Evolutionary conservation across 2,113 vertebrate genomes (phyloP).

Genomic region (Mormyrus iriodes): DNA sequence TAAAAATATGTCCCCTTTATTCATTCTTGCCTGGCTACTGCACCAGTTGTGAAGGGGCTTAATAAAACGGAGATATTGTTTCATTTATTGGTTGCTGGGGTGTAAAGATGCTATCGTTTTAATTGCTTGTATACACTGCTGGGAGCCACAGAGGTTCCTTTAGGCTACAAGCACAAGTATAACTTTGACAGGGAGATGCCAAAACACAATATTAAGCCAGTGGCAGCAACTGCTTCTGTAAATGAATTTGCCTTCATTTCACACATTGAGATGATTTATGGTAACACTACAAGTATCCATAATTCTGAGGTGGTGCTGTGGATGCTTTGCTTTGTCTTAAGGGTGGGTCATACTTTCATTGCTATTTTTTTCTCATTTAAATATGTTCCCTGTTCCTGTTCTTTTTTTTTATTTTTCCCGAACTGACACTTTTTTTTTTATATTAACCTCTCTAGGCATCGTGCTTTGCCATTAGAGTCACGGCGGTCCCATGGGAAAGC

Average conservation of each 20-base stretch:
- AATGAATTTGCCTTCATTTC: constrained; percentile 54
- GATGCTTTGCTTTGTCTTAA: background rate
- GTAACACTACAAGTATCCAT: background rate
- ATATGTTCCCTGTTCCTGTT: background rate
- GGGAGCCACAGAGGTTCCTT: constrained; percentile 62
- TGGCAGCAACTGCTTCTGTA: constrained; percentile 54
- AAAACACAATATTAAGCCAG: constrained; percentile 47
- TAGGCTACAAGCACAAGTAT: constrained; percentile 64
- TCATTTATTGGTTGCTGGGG: constrained; percentile 71
- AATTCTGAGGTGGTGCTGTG: background rate
- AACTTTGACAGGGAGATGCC: constrained; percentile 51
- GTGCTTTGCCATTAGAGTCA: background rate
- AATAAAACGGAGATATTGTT: constrained; percentile 64
- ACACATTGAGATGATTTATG: constrained; percentile 30
- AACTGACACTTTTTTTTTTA: background rate
- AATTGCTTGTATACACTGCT: constrained; percentile 67
- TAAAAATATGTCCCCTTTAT: constrained; percentile 53
- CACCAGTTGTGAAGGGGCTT: constrained; percentile 61
- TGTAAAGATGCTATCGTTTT: constrained; percentile 67
- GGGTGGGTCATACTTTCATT: background rate
- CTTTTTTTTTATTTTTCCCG: background rate
- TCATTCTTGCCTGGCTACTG: constrained; percentile 62
- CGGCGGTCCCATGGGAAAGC: background rate
- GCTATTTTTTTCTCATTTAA: background rate
- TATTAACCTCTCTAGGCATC: background rate